phyloP scores from a whole-genome alignment of 2,888 invertebrate genomes.

The Gisinianus flammeolus region DNA sequence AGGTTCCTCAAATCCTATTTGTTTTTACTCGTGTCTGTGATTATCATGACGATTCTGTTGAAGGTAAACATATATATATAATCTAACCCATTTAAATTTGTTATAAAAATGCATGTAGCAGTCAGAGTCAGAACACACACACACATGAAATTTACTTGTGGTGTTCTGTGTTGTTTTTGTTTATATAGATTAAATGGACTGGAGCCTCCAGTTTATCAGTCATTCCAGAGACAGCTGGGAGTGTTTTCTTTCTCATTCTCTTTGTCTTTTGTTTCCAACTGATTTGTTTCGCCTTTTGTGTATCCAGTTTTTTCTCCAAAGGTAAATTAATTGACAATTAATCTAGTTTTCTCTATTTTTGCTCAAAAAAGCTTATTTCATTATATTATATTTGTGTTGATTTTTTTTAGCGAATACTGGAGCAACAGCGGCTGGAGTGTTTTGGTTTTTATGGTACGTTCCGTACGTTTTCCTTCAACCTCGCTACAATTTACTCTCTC shows the following conservation, averaged over 20 bases:
- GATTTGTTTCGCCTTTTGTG: constrained; percentile 70
- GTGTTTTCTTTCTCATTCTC: constrained; percentile 73
- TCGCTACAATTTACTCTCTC: constrained; percentile 65
- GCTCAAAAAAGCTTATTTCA: no score
- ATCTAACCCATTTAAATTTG: no score
- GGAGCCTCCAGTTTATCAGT: constrained; percentile 30
- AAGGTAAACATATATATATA: no score
- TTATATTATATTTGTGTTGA: background rate
- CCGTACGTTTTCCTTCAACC: constrained; percentile 74
- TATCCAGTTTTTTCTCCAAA: constrained; percentile 74
- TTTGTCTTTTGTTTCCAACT: constrained; percentile 73
- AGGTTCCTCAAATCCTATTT: constrained; percentile 76
- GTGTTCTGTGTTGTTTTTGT: constrained; percentile 8
- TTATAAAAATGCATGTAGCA: background rate
- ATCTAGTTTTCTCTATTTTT: background rate
- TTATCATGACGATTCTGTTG: constrained; percentile 54
- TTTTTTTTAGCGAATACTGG: constrained; percentile 72
- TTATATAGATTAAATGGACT: constrained; percentile 39
- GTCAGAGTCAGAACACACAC: background rate
- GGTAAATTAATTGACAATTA: constrained; percentile 25
- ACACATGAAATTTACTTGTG: background rate
- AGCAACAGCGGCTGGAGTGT: constrained; percentile 76
- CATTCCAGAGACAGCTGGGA: constrained; percentile 68
- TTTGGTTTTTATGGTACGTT: constrained; percentile 77
- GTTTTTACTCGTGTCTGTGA: constrained; percentile 69